A percentile compares a stretch with the other conserved stretches of the same genome.
Evolutionary conservation across 53 echinoderm and acorn worm species (phyloP).

Genomic region (Echinarachnius parma): DNA sequence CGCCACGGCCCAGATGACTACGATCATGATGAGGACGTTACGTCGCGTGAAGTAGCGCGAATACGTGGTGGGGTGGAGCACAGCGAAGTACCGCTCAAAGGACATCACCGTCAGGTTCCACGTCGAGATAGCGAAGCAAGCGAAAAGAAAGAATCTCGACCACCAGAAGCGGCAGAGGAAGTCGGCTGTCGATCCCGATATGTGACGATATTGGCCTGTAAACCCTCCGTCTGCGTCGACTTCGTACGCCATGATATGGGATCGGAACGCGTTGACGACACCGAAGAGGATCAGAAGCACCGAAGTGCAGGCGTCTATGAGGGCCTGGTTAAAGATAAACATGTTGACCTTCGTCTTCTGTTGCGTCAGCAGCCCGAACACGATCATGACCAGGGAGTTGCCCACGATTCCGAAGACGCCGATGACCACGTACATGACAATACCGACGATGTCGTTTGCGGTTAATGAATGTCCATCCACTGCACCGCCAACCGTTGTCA

Average conservation of each 20-base stretch:
- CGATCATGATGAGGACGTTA: constrained; percentile 45
- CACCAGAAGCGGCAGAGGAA: constrained; percentile 94
- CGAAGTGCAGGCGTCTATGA: constrained; percentile 70
- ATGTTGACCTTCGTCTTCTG: constrained; percentile 72
- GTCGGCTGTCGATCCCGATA: constrained; percentile 41
- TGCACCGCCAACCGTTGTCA: too few relatives aligned
- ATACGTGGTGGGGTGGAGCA: constrained; percentile 78
- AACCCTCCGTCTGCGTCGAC: not conserved
- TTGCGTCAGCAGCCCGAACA: constrained; percentile 58
- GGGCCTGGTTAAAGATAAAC: constrained; percentile 85
- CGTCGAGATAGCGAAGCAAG: constrained; percentile 80
- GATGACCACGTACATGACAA: constrained; percentile 43
- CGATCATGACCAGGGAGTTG: constrained; percentile 70
- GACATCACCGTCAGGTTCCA: constrained; percentile 88
- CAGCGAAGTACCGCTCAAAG: constrained; percentile 80
- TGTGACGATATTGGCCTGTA: constrained; percentile 15
- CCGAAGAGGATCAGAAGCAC: constrained; percentile 70
- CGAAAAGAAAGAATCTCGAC: constrained; percentile 87
- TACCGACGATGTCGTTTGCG: constrained; percentile 31
- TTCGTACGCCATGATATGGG: constrained; percentile 13
- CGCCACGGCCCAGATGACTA: constrained; percentile 64
- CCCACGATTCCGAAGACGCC: constrained; percentile 80
- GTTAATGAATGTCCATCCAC: not conserved
- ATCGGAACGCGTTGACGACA: constrained; percentile 51
- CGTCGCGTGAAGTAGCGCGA: constrained; percentile 56